These are phyloP conservation scores for Eustalomyia histrio DNA, from an alignment of 2,888 invertebrate species.

Conservation along the genomic window DNA sequence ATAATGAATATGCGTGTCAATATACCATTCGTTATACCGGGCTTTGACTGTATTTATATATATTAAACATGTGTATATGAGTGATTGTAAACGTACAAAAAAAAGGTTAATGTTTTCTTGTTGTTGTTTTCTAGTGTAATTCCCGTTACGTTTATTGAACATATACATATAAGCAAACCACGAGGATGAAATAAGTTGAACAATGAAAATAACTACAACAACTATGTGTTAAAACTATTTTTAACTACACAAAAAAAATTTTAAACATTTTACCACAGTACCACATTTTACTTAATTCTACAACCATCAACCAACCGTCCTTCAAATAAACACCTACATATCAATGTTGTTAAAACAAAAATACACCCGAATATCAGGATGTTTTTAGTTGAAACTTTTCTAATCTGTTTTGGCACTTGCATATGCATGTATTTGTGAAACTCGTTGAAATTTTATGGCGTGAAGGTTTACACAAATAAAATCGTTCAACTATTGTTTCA, in stretches of 20 bases:
- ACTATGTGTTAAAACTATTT: neutral
- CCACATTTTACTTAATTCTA: neutral
- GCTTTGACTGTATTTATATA: too few relatives aligned
- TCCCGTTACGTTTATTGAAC: slow-evolving; percentile 28
- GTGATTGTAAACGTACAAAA: slow-evolving; percentile 12
- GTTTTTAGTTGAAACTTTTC: neutral
- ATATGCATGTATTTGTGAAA: neutral
- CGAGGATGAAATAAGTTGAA: neutral
- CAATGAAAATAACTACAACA: neutral
- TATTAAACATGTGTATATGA: slow-evolving; percentile 9
- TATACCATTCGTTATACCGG: too few relatives aligned
- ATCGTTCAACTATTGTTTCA: neutral
- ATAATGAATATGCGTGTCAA: too few relatives aligned
- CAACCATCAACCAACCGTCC: neutral
- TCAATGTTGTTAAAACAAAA: neutral
- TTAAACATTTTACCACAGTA: neutral
- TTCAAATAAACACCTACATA: neutral
- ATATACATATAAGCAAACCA: neutral
- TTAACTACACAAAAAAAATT: neutral
- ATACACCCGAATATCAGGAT: neutral
- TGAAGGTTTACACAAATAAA: neutral
- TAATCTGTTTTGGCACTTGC: neutral
- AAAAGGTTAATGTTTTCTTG: slow-evolving; percentile 34
- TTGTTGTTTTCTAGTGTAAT: slow-evolving; percentile 14
- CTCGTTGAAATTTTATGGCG: neutral